Evolutionary conservation across 1,140 invertebrate species (phyloP).

Genomic region (Drosophila azteca): DNA sequence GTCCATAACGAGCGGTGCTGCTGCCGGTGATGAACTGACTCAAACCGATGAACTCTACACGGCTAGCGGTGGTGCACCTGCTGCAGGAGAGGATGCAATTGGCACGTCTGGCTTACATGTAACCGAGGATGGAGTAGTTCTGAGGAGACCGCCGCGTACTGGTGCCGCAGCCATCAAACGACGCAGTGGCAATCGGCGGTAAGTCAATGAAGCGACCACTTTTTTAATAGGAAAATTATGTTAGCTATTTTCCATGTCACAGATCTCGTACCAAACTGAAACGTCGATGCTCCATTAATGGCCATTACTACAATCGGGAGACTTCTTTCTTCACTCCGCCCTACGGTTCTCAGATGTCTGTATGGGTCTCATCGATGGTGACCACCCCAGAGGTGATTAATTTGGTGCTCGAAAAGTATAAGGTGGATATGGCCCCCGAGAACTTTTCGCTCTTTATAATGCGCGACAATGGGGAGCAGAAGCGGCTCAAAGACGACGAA

Average conservation of each 20-base stretch:
- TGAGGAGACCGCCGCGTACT: conserved; percentile 84
- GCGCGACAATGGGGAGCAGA: conserved; percentile 92
- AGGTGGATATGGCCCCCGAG: conserved; percentile 90
- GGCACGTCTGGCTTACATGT: conserved; percentile 75
- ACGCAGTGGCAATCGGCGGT: conserved; percentile 87
- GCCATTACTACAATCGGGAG: conserved; percentile 94
- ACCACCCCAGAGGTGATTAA: conserved; percentile 93
- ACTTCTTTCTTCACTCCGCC: conserved; percentile 94
- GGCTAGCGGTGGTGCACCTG: conserved; percentile 51
- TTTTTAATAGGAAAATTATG: background rate
- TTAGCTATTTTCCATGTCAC: conserved; percentile 3
- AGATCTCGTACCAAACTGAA: conserved; percentile 88
- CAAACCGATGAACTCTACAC: conserved; percentile 74
- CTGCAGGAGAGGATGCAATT: conserved; percentile 56
- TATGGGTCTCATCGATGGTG: conserved; percentile 92
- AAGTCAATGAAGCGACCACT: conserved; percentile 18
- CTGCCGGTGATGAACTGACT: conserved; percentile 76
- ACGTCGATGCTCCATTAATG: conserved; percentile 93
- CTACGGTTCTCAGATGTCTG: conserved; percentile 92
- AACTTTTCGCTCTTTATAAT: conserved; percentile 93
- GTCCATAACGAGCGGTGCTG: conserved; percentile 75
- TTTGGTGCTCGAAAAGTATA: conserved; percentile 93
- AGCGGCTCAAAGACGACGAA: conserved; percentile 90
- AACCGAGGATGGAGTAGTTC: conserved; percentile 79
- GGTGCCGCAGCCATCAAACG: conserved; percentile 89